Base-by-base conservation (phyloP, 1,140 invertebrate species). In the Myzus persicae region DNA sequence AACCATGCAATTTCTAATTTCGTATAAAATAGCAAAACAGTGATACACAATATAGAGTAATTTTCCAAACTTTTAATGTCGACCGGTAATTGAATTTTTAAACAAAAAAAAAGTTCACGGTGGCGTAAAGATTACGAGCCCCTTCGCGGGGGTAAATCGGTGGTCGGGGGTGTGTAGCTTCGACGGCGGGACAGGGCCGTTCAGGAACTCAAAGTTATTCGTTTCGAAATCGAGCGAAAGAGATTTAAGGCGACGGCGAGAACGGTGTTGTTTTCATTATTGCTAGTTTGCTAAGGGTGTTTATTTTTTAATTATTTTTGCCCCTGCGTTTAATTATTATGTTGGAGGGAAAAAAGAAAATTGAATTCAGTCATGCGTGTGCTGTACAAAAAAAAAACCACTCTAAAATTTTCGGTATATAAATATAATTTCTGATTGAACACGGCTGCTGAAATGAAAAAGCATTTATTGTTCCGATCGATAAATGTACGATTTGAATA, bases 271-370 rank as follows among this genome's bases (percentile, higher is more conserved):
- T 40, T 59, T 40, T 59, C 24, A 7, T 59, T 31, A 42, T n/a
- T 42, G 8, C 48, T 90, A 51, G 88, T 90, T 59, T 40, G 51
- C 9, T n/a, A 40, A 38, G 48, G 46, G 48, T 59, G 26, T 90
- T 90, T 90, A 59, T 59, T 90, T 90, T 59, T 40, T 88, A 48
- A 88, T 90, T 59, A 90, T 90, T 54, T 90, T 11, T 90, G 24
- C 48, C 88, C 1, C 9, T 26, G 9, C 36, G 36, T 90, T 90
- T 88, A 88, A 88, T 54, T 90, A 90, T 40, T 54, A 40, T 22
- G 48, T 26, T 54, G 8, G 36, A n/a, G n/a, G 18, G 9, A 59
- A 40, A 54, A 54, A 90, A 90, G 88, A 51, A 90, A 90, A 90
- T 90, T 54, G 88, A 90, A 90, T 59, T 54, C 88, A 11, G 36